Evolutionary conservation across 2,113 vertebrate genomes (phyloP).

Genomic region (Regulus satrapa): DNA sequence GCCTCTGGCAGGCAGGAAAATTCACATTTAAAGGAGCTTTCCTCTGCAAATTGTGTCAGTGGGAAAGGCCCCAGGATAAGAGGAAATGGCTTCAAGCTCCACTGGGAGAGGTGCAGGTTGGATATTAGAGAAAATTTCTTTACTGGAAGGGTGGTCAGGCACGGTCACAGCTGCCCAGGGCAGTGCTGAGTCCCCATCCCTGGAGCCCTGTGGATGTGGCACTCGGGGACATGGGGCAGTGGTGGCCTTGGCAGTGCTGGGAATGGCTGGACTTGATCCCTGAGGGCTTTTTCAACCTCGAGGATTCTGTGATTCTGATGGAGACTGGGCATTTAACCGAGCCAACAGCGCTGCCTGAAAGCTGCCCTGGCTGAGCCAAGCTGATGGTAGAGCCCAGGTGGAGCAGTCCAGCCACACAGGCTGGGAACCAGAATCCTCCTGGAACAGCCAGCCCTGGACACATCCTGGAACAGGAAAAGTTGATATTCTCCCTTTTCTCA

Average conservation of each 20-base stretch:
- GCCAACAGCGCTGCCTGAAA: not conserved
- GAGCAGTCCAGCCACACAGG: not conserved
- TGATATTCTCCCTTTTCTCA: not conserved
- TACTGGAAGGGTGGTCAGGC: not conserved
- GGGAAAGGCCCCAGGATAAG: not conserved
- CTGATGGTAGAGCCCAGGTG: too few relatives aligned
- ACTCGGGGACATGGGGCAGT: not conserved
- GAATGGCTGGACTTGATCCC: not conserved
- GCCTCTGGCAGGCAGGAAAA: not conserved
- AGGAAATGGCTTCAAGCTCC: not conserved
- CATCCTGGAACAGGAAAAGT: not conserved
- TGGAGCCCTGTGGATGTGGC: not conserved
- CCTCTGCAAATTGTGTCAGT: fast-evolving
- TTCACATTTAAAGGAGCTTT: not conserved
- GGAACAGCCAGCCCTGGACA: not conserved
- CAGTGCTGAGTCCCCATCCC: not conserved
- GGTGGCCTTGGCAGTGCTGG: not conserved
- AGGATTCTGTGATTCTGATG: not conserved
- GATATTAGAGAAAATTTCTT: not conserved
- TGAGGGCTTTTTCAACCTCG: not conserved
- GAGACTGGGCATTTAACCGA: not conserved
- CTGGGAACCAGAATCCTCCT: not conserved
- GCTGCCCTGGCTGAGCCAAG: not conserved
- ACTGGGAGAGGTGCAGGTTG: not conserved
- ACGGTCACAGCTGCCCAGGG: not conserved